Conservation (phyloP, 2,113 vertebrate species). For the Erpornis zantholeuca region DNA sequence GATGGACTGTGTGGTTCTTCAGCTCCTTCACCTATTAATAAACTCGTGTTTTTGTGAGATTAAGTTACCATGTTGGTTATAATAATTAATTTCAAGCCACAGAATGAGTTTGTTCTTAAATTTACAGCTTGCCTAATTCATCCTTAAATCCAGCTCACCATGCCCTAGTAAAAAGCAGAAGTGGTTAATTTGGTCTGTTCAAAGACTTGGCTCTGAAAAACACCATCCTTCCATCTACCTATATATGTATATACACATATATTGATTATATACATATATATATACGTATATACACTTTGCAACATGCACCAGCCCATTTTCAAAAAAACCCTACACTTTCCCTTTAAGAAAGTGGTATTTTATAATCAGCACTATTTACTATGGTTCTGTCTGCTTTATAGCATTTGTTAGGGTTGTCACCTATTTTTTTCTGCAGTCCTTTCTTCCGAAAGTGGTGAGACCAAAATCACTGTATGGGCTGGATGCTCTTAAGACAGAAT, state of each 20-base stretch:
- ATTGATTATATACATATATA: neutral
- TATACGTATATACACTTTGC: neutral
- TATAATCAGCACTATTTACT: neutral
- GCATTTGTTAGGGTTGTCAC: neutral
- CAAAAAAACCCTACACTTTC: neutral
- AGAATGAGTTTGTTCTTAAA: constrained; percentile 56
- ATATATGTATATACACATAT: neutral
- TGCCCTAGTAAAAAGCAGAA: neutral
- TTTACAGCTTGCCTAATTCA: constrained; percentile 48
- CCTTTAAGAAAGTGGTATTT: neutral
- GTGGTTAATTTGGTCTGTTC: neutral
- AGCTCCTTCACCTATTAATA: constrained; percentile 62
- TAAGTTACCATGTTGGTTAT: constrained; percentile 68
- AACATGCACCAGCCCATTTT: neutral
- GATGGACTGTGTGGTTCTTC: constrained; percentile 48
- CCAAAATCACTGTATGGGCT: fast-evolving
- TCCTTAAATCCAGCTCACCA: constrained; percentile 15
- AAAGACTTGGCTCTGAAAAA: neutral
- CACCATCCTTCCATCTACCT: neutral
- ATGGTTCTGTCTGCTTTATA: fast-evolving
- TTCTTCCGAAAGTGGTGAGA: neutral
- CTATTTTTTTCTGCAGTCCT: neutral
- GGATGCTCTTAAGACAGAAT: neutral
- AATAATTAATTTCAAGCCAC: constrained; percentile 70
- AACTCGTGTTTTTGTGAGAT: constrained; percentile 70